Percentiles rank a stretch among this genome's conserved stretches.
phyloP scores from a whole-genome alignment of 2,113 vertebrate genomes.

The Pelvicachromis taeniatus region DNA sequence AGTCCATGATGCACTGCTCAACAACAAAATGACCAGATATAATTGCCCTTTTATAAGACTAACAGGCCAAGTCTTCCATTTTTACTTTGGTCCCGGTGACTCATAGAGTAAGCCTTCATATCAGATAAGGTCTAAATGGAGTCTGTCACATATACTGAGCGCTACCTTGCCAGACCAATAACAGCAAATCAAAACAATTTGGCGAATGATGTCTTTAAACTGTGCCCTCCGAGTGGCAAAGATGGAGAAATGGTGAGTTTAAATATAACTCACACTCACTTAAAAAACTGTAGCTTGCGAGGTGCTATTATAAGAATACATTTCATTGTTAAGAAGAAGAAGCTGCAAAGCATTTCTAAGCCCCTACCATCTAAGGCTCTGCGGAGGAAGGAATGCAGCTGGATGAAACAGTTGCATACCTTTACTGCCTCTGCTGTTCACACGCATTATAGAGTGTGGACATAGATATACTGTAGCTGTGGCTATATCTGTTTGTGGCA shows the following conservation, averaged over 20 bases:
- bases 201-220: slow-evolving; percentile 43
- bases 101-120: slow-evolving; percentile 31
- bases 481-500: slow-evolving; percentile 40
- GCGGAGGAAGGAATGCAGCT: neutral
- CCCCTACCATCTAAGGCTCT: neutral
- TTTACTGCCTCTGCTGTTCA: neutral
- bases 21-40: slow-evolving; percentile 21
- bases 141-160: slow-evolving; percentile 49
- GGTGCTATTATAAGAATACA: slow-evolving; percentile 6
- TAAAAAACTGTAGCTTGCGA: slow-evolving; percentile 9
- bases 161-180: slow-evolving; percentile 37
- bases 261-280: slow-evolving; percentile 14
- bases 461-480: neutral
- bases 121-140: slow-evolving; percentile 59
- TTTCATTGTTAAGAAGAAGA: slow-evolving; percentile 22
- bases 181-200: slow-evolving; percentile 60
- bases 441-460: neutral
- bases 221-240: slow-evolving; percentile 9
- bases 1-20: slow-evolving; percentile 26
- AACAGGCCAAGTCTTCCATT: slow-evolving; percentile 15
- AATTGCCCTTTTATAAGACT: slow-evolving; percentile 56
- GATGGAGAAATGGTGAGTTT: slow-evolving; percentile 8
- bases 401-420: slow-evolving; percentile 8
- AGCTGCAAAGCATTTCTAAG: neutral
- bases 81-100: slow-evolving; percentile 30